These are phyloP conservation scores for Cybosia mesomella DNA, from an alignment of 2,888 invertebrate genomes.

Conservation along the genomic window DNA sequence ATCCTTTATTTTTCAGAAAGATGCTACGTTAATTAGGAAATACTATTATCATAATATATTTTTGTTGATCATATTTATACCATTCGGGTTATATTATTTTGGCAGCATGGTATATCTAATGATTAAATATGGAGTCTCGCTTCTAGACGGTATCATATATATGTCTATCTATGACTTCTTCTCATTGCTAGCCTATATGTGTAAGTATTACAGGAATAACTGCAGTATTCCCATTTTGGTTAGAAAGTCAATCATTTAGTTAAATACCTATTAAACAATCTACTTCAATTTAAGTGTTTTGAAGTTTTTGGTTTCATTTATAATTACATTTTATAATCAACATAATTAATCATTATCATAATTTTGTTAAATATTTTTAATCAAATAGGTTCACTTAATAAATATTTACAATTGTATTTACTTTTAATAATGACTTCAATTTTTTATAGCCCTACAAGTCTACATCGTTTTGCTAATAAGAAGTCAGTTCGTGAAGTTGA, in stretches of 20 bases:
- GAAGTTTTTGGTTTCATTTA: too few relatives aligned
- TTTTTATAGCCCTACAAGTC: conserved; percentile 28
- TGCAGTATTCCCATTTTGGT: too few relatives aligned
- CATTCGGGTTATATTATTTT: not conserved
- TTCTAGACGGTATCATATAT: not conserved
- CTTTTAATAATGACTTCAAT: not conserved
- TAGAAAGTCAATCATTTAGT: too few relatives aligned
- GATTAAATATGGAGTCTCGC: not conserved
- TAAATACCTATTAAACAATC: too few relatives aligned
- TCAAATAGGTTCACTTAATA: too few relatives aligned
- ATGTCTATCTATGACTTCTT: not conserved
- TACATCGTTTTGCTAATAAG: conserved; percentile 35
- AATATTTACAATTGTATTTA: too few relatives aligned
- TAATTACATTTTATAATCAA: too few relatives aligned
- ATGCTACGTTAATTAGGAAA: conserved; percentile 19
- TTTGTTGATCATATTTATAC: conserved; percentile 15
- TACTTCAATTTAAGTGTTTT: too few relatives aligned
- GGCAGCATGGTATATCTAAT: not conserved
- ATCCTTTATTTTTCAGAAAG: conserved; percentile 33
- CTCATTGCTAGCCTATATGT: not conserved
- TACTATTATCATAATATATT: conserved; percentile 29
- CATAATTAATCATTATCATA: too few relatives aligned
- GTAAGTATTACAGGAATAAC: not conserved
- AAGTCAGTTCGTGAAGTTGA: conserved; percentile 45
- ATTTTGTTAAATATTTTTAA: not conserved